A percentile compares a stretch with the other conserved stretches of the same genome.
phyloP scores from a whole-genome alignment of 2,888 invertebrate species.

The Limnephilus marmoratus region DNA sequence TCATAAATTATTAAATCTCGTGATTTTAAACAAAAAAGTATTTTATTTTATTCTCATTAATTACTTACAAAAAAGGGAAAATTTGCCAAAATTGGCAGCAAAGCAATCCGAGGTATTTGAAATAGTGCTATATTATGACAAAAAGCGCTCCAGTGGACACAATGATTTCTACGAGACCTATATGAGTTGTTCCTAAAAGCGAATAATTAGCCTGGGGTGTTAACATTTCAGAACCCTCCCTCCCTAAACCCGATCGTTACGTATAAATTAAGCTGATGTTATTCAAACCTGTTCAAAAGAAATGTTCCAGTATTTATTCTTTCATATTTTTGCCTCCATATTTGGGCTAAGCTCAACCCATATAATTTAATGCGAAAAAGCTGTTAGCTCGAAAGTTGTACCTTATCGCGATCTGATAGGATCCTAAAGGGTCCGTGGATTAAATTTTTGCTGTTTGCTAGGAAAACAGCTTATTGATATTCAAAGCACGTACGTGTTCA shows the following conservation, averaged over 20 bases:
- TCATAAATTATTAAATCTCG: too few species aligned
- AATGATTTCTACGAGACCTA: too few species aligned
- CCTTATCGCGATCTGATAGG: slow-evolving; percentile 33
- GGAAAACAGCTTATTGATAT: slow-evolving; percentile 27
- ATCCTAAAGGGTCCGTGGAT: background rate
- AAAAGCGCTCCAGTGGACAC: too few species aligned
- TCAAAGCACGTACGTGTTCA: slow-evolving; percentile 14
- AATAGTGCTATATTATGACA: too few species aligned
- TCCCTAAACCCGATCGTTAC: background rate
- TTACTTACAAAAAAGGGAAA: too few species aligned
- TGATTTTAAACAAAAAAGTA: too few species aligned
- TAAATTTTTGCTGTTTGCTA: slow-evolving; percentile 27
- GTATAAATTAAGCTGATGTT: slow-evolving; percentile 9
- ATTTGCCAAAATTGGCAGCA: too few species aligned
- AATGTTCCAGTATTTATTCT: slow-evolving; percentile 17
- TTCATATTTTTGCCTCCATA: slow-evolving; percentile 12
- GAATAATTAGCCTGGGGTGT: too few species aligned
- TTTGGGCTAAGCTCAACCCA: slow-evolving; percentile 25
- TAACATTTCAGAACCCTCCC: background rate
- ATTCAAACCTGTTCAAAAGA: background rate
- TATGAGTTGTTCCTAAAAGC: too few species aligned
- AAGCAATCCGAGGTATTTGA: too few species aligned
- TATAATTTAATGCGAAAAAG: slow-evolving; percentile 48
- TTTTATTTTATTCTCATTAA: too few species aligned
- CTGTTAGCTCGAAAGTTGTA: slow-evolving; percentile 29